A percentile compares a stretch with the other conserved stretches of the same genome.
Conservation (phyloP, 2,113 vertebrate species). For the Phylloscopus trochiloides region DNA sequence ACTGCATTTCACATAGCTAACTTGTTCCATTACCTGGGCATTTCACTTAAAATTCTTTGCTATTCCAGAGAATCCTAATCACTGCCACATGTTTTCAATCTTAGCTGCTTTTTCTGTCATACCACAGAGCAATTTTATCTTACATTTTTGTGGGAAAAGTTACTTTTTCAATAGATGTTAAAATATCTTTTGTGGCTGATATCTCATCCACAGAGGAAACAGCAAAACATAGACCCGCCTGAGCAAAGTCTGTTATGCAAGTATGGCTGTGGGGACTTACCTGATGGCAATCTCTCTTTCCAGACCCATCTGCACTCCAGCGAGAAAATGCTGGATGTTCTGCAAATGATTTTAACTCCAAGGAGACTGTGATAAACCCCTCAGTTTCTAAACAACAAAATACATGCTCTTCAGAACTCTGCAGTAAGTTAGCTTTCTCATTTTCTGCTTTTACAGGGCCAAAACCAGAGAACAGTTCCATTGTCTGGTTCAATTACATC, state of each 20-base stretch:
- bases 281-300: not conserved
- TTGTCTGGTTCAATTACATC: not conserved
- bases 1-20: not conserved
- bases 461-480: not conserved
- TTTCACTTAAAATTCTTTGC: not conserved
- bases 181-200: not conserved
- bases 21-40: not conserved
- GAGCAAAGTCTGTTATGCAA: not conserved
- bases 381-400: not conserved
- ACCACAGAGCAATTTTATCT: not conserved
- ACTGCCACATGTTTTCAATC: not conserved
- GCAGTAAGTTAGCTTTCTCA: not conserved
- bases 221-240: fast-evolving
- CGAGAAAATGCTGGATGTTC: not conserved
- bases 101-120: not conserved
- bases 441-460: not conserved
- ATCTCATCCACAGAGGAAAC: not conserved
- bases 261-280: fast-evolving
- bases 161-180: not conserved
- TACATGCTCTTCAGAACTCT: not conserved
- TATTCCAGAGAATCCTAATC: not conserved
- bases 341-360: not conserved
- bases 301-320: not conserved
- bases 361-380: not conserved
- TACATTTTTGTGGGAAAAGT: not conserved